A percentile compares a stretch with the other conserved stretches of the same genome.
Conservation (phyloP, 2,113 vertebrate species). For the Corapipo altera region DNA sequence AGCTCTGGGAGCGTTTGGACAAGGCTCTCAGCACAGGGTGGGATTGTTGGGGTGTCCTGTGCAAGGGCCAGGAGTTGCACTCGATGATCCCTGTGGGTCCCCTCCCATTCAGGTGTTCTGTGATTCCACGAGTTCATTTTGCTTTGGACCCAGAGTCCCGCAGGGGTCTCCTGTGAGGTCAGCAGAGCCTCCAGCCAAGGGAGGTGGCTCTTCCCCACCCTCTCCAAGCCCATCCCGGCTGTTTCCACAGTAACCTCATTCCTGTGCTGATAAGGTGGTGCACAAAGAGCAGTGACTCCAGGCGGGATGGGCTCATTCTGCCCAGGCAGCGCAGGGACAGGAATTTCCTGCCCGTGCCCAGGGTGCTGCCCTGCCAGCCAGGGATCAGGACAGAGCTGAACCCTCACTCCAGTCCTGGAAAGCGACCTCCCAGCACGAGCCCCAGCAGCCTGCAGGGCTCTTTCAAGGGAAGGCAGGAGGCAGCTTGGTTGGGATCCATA, state of each 20-base stretch:
- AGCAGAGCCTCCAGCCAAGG: not conserved
- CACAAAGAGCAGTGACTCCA: not conserved
- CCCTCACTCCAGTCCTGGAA: not conserved
- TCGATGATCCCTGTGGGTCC: not conserved
- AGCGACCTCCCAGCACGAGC: not conserved
- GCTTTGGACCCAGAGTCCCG: not conserved
- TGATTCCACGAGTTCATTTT: not conserved
- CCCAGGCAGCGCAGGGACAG: not conserved
- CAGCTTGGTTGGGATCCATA: not conserved
- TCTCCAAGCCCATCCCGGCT: not conserved
- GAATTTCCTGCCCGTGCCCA: not conserved
- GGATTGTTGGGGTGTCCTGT: not conserved
- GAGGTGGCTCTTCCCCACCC: not conserved
- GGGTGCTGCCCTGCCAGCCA: accelerated
- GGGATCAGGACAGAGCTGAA: not conserved
- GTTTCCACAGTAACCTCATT: accelerated
- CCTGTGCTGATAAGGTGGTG: accelerated
- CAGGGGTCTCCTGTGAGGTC: accelerated
- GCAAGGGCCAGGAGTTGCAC: not conserved
- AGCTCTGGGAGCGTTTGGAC: not conserved
- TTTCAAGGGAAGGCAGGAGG: not conserved
- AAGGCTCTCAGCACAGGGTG: accelerated
- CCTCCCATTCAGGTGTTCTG: accelerated
- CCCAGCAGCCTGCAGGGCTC: not conserved
- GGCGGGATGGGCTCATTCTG: not conserved